Conservation (phyloP, 2,113 vertebrate species). For the Erpornis zantholeuca region DNA sequence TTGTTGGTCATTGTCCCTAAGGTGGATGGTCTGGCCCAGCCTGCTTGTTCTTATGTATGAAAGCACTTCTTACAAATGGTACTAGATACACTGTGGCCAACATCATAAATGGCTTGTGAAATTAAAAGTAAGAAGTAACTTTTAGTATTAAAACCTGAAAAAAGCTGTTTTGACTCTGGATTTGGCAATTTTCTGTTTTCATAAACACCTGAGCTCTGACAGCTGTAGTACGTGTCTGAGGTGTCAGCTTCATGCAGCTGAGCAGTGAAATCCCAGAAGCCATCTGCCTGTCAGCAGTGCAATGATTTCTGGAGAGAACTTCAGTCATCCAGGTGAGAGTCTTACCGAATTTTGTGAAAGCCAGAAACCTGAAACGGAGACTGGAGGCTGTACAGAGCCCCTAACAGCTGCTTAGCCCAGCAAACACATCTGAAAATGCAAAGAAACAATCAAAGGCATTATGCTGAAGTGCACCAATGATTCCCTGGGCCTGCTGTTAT, state of each 20-base stretch:
- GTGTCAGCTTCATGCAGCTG: not conserved
- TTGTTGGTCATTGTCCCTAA: not conserved
- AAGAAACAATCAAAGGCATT: not conserved
- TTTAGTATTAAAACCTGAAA: not conserved
- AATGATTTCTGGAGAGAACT: not conserved
- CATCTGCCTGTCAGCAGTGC: not conserved
- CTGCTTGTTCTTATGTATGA: not conserved
- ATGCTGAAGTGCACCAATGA: not conserved
- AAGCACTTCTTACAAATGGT: not conserved
- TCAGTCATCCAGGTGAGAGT: not conserved
- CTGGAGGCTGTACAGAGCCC: not conserved
- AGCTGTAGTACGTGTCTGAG: not conserved
- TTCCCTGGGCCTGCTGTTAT: not conserved
- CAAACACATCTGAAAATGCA: constrained; percentile 17
- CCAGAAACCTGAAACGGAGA: not conserved
- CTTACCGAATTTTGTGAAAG: not conserved
- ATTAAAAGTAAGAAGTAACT: not conserved
- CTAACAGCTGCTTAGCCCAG: not conserved
- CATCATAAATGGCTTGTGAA: not conserved
- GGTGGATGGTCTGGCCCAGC: not conserved
- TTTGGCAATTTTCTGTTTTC: not conserved
- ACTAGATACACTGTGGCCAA: not conserved
- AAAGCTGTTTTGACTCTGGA: not conserved
- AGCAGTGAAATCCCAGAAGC: not conserved
- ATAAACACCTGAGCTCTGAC: not conserved